Evolutionary conservation across 2,113 vertebrate species (phyloP).

Genomic region (Myiopsitta monachus): DNA sequence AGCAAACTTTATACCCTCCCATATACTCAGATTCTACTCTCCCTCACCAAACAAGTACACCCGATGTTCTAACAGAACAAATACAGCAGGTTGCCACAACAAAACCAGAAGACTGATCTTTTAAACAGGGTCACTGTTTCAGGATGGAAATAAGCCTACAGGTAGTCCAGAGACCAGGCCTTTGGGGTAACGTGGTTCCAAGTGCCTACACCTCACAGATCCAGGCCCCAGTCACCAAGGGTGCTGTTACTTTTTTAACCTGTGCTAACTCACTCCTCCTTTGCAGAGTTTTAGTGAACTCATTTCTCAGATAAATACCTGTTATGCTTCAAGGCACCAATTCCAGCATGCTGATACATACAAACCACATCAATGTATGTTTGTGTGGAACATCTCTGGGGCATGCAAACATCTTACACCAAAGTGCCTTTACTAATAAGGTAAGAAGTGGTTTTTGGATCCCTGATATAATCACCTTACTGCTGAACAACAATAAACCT

Average conservation of each 20-base stretch:
- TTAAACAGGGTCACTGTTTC: neutral
- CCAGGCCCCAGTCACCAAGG: neutral
- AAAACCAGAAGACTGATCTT: neutral
- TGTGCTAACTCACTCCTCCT: neutral
- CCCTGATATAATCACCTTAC: neutral
- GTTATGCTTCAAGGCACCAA: neutral
- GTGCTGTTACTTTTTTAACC: neutral
- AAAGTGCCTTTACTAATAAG: neutral
- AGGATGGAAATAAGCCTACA: neutral
- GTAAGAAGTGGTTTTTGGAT: neutral
- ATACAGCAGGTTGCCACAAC: neutral
- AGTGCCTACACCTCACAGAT: neutral
- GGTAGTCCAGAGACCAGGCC: neutral
- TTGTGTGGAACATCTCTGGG: neutral
- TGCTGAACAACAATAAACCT: neutral
- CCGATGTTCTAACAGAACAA: neutral
- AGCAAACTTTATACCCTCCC: neutral
- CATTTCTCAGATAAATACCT: neutral
- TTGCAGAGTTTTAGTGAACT: neutral
- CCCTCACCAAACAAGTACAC: neutral
- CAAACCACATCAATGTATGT: neutral
- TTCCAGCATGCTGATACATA: rapidly evolving
- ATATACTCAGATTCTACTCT: neutral
- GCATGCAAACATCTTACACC: neutral
- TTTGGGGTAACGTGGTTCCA: neutral